Conservation (phyloP, 1,140 invertebrate species). For the Drosophila arawakana region DNA sequence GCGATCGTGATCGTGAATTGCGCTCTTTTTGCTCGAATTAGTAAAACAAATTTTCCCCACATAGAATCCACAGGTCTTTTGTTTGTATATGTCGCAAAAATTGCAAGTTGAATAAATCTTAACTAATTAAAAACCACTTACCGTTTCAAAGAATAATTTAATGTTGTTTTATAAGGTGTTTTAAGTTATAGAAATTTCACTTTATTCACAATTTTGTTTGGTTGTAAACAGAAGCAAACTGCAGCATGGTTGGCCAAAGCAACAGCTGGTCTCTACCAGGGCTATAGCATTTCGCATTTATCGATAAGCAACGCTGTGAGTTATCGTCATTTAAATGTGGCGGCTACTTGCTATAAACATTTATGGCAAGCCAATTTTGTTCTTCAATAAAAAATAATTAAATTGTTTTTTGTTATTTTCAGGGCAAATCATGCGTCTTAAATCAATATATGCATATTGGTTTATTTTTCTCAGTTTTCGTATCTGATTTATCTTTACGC, state of each 20-base stretch:
- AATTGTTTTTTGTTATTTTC: no score
- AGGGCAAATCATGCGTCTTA: no score
- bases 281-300: neutral
- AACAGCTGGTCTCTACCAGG: conserved; percentile 39
- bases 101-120: conserved; percentile 6
- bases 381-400: no score
- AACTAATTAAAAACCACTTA: conserved; percentile 9
- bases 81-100: neutral
- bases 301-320: neutral
- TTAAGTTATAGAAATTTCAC: conserved; percentile 1
- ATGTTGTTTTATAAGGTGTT: no score
- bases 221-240: conserved; percentile 44
- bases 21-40: conserved; percentile 50
- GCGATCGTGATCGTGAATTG: conserved; percentile 53
- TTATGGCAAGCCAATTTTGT: no score
- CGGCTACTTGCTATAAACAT: no score
- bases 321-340: neutral
- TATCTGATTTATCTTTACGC: neutral
- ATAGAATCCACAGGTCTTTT: conserved; percentile 28
- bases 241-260: conserved; percentile 34
- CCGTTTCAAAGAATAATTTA: neutral
- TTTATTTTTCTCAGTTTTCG: neutral
- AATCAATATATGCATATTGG: no score
- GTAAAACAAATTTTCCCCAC: neutral
- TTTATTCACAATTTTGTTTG: neutral